Base-by-base conservation (phyloP, 1,140 invertebrate species). In the Lepidurus packardi region DNA sequence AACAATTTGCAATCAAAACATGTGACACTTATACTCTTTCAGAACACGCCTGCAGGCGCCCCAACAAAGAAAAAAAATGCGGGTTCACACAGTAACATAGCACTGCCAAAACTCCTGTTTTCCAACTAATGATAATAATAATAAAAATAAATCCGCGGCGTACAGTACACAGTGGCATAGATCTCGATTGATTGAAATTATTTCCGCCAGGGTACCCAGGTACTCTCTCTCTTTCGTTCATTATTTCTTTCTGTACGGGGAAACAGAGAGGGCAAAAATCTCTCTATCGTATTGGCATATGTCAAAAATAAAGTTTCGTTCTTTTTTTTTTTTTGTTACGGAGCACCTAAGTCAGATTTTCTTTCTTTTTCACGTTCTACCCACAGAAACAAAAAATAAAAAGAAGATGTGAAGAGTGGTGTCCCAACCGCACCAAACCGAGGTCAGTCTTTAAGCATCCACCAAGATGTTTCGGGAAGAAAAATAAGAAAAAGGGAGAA, bases 101-200 rank as follows among this genome's bases (percentile, higher is more conserved):
- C 53, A 10, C 53, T 65, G 53, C 7, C 6, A 65, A 65, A 13
- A n/a, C 53, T 13, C 13, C 21, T 4, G 3, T 34, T 34, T 34
- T 4, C 34, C 34, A 34, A 3, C 34, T 34, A 34, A 4, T n/a
- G n/a, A n/a, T 34, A 34, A 34, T 34, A 34, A 34, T 34, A 34
- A 34, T 34, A 2, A 34, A 34, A 34, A 34, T 34, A 65, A 65
- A 65, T 65, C 21, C n/a, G n/a, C 53, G 21, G 53, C 53, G 53
- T 65, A 65, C 53, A 65, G 53, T 65, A 65, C 21, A 65, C 13
- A 65, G 53, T 65, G 53, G 53, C 53, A 65, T 65, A 65, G 53
- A 65, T 65, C 53, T 65, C 53, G 21, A 65, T n/a, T n/a, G 53
- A 65, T 21, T 65, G 9, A 65, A 65, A 13, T 65, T 21, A 47